Base-by-base conservation (phyloP, 2,797 vertebrate species). In the Sebastes vulpes region DNA sequence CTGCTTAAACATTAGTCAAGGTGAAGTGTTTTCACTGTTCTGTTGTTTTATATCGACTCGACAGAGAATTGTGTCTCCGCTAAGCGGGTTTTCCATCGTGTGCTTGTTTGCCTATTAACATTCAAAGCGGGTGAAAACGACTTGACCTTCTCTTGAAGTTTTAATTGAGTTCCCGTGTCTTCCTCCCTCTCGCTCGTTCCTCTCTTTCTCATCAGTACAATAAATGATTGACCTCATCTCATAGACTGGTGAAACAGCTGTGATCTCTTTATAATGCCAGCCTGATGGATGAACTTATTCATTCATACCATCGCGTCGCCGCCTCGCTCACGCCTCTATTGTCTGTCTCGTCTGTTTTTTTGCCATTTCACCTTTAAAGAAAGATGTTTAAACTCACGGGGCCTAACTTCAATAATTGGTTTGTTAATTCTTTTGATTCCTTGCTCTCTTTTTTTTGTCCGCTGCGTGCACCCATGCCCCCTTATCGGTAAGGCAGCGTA, bases 121-220 rank as follows among this genome's bases (percentile, higher is more conserved):
- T 94, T 94, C 92, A 92, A 80, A 68, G 87, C 20, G 56, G 69
- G 72, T 79, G 85, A 90, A 92, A 92, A 87, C 85, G 77, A 92
- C 77, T 87, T 94, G 94, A 94, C 93, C 94, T 94, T 95, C 89
- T 92, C 91, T 80, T 81, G 60, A 89, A 91, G 91, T 94, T 95
- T 94, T 94, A 94, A 95, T 94, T 93, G 93, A 94, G 90, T 94
- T 91, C 85, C 81, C 74, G 50, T 79, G 72, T 90, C 90, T 80
- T 82, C 85, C 28, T 68, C 82, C 56, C 53, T 67, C 74, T 53
- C 69, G 48, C 65, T 81, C 79, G 81, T 68, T 87, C 77, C 74
- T 65, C 32, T 84, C 82, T 78, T 89, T 81, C 72, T 90, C 88
- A 87, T 93, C 88, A 80, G 81, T 79, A 84, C 83, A 92, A 90